Base-by-base conservation (phyloP, 2,113 vertebrate species). In the Proterorhinus semilunaris region DNA sequence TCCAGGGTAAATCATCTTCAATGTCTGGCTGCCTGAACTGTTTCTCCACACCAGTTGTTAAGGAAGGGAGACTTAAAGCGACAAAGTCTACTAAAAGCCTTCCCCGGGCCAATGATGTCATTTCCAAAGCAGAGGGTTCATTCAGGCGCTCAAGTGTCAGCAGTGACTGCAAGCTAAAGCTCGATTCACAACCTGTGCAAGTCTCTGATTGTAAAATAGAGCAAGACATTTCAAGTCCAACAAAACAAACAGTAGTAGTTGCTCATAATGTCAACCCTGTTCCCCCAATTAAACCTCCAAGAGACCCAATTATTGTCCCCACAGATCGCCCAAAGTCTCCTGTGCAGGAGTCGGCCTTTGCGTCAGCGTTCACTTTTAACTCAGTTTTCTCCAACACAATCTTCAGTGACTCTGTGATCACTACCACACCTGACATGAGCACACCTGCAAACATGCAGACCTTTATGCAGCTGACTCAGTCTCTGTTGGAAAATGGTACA, bases 31-130 rank as follows among this genome's bases (percentile, higher is more conserved):
- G 91, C 72, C 81, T 93, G 13, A 93, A 92, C 61, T 91, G 88
- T 9, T 92, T 92, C 82, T 90, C 91, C 55, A 79, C 86, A 2
- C 86, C 90, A 21, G 84, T 93, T 69, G 91, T 89, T 80, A 94
- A 91, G 92, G 93, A 93, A 90, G 92, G 82, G 5, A 70, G 63
- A 6, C 68, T 81, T 7, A 85, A 71, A 83, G 94, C 91, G 44
- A 89, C 88, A 36, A 93, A 49, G 64, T 86, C 83, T 0, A 94
- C 13, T 5, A 93, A 93, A 74, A 93, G 90, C 73, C 93, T 98
- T 84, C 96, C 95, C 81, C 94, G 94, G 17, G 95, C 95, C 53
- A 96, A 95, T 89, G 95, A 90, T 10, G 95, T 97, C 17, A 97
- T 96, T 74, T 97, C 95, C 66, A 96, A 95, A 3, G 95, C 95